A percentile compares a stretch with the other conserved stretches of the same genome.
Conservation (phyloP, 2,888 invertebrate genomes). For the Lysandra coridon region DNA sequence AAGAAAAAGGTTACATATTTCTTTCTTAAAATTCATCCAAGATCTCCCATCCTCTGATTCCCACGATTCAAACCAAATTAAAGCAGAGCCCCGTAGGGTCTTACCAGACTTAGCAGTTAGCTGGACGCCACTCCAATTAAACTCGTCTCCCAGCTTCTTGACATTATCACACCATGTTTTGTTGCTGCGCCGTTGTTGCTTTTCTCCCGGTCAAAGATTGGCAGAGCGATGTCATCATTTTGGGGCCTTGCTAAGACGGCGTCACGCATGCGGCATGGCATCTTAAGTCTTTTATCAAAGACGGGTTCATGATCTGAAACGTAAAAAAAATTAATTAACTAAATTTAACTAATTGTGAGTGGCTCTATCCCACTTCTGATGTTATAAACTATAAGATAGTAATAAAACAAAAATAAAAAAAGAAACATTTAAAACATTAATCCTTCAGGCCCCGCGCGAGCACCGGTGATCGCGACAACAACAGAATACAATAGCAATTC, state of each 20-base stretch:
- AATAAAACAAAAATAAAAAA: too few species aligned
- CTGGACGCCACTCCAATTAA: conserved; percentile 38
- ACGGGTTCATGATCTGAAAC: too few species aligned
- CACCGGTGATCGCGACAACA: too few species aligned
- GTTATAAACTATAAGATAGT: too few species aligned
- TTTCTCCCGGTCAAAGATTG: conserved; percentile 35
- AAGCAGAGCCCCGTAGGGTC: conserved; percentile 42
- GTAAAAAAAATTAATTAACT: too few species aligned
- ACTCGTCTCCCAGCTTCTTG: conserved; percentile 37
- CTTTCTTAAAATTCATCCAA: conserved; percentile 39
- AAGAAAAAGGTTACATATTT: conserved; percentile 38
- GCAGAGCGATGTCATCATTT: conserved; percentile 37
- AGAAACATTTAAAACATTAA: too few species aligned
- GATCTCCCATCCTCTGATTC: conserved; percentile 35
- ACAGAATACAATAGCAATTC: too few species aligned
- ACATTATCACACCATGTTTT: conserved; percentile 42
- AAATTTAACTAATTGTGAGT: too few species aligned
- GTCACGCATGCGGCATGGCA: conserved; percentile 9
- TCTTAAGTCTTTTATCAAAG: too few species aligned
- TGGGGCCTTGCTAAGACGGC: conserved; percentile 32
- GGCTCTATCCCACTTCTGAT: too few species aligned
- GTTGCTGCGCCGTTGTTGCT: conserved; percentile 40
- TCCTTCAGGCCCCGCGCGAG: too few species aligned
- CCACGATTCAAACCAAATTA: conserved; percentile 40
- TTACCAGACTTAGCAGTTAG: conserved; percentile 43